Evolutionary conservation across 2,797 vertebrate species (phyloP).

Genomic region (Synanceia verrucosa): DNA sequence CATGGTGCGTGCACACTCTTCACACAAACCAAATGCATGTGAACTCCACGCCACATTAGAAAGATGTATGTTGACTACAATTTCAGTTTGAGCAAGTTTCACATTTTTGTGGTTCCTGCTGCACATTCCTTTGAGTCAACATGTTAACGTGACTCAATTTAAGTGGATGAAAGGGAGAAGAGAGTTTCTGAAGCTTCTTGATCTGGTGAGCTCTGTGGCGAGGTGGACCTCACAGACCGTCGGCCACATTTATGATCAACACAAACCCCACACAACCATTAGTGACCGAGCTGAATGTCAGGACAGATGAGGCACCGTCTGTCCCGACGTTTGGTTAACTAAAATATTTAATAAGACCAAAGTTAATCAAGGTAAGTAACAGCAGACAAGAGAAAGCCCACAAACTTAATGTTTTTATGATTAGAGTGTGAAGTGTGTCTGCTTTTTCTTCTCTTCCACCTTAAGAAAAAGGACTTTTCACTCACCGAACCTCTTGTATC

Average conservation of each 20-base stretch:
- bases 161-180: constrained; percentile 32
- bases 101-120: constrained; percentile 13
- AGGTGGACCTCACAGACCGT: constrained; percentile 60
- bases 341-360: background rate
- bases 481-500: constrained; percentile 98
- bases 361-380: constrained; percentile 7
- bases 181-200: constrained; percentile 31
- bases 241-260: constrained; percentile 49
- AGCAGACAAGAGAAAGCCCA: constrained; percentile 26
- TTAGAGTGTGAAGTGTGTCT: constrained; percentile 11
- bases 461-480: constrained; percentile 56
- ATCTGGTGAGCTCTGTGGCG: constrained; percentile 46
- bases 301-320: constrained; percentile 24
- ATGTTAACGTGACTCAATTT: constrained; percentile 37
- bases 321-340: background rate
- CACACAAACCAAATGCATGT: constrained; percentile 13
- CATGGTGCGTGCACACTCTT: constrained; percentile 2
- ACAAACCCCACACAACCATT: constrained; percentile 20
- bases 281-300: background rate
- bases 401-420: constrained; percentile 57
- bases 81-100: constrained; percentile 14
- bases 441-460: constrained; percentile 7
- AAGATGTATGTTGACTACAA: background rate
- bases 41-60: constrained; percentile 37
- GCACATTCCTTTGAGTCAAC: constrained; percentile 48